phyloP scores from a whole-genome alignment of 2,113 vertebrate species.

The Gambusia holbrooki region DNA sequence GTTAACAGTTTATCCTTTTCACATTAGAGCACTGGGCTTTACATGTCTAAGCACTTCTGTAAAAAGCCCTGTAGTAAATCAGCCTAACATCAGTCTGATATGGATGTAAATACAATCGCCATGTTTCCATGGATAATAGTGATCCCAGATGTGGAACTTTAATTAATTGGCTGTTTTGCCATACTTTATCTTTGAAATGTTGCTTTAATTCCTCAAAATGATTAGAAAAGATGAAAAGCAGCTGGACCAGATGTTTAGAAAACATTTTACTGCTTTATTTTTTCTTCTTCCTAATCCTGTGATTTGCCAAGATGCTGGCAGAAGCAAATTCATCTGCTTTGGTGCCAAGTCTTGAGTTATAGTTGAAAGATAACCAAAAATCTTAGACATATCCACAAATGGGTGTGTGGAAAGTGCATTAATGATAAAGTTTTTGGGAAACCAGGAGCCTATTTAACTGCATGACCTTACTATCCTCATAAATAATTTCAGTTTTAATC shows the following conservation, averaged over 20 bases:
- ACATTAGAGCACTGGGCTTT: not conserved
- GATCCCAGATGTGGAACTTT: not conserved
- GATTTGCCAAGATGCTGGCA: not conserved
- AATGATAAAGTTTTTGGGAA: no score
- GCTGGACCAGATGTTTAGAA: not conserved
- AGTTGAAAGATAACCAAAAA: not conserved
- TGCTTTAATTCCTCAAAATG: not conserved
- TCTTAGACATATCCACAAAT: not conserved
- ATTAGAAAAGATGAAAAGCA: constrained; percentile 1
- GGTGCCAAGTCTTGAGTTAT: not conserved
- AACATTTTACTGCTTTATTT: not conserved
- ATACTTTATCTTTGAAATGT: not conserved
- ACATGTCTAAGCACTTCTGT: not conserved
- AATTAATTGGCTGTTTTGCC: not conserved
- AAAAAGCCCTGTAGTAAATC: not conserved
- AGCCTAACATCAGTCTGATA: not conserved
- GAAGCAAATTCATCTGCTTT: not conserved
- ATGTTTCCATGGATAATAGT: not conserved
- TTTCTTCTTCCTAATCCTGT: not conserved
- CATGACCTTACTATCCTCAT: not conserved
- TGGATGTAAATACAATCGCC: not conserved
- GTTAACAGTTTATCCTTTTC: not conserved
- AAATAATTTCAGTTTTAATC: not conserved
- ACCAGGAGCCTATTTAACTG: no score
- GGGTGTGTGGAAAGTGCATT: not conserved